These are phyloP conservation scores for Siphamia tubifer DNA, from an alignment of 2,113 vertebrate species.

Conservation along the genomic window DNA sequence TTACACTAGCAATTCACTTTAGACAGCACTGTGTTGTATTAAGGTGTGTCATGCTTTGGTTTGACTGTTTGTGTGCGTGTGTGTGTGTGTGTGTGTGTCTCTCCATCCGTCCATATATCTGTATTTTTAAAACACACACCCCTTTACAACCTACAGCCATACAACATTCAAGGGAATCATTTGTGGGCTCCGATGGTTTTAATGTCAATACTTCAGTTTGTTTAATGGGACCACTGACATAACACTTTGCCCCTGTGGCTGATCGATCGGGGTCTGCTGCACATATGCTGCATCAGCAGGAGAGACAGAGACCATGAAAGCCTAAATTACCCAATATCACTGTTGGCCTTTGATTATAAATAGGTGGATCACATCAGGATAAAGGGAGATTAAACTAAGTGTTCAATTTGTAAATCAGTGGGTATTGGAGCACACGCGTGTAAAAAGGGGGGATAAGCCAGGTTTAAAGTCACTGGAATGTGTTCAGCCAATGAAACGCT, in stretches of 20 bases:
- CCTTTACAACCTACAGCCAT: not conserved
- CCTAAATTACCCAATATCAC: slow-evolving; percentile 42
- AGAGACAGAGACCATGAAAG: slow-evolving; percentile 16
- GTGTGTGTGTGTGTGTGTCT: no score
- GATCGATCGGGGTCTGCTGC: slow-evolving; percentile 42
- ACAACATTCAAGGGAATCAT: not conserved
- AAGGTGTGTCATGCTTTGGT: not conserved
- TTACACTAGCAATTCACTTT: not conserved
- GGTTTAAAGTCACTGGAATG: slow-evolving; percentile 32
- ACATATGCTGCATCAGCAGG: slow-evolving; percentile 34
- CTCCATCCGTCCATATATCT: not conserved
- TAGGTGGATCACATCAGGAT: slow-evolving; percentile 45
- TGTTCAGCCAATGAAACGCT: slow-evolving; percentile 21
- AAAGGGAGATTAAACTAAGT: slow-evolving; percentile 54
- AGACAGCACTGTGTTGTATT: not conserved
- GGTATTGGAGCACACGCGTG: slow-evolving; percentile 18
- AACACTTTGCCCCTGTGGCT: slow-evolving; percentile 39
- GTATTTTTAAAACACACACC: not conserved
- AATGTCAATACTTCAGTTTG: slow-evolving; percentile 50
- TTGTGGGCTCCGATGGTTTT: no score
- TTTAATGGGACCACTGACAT: slow-evolving; percentile 46
- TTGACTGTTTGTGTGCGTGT: not conserved
- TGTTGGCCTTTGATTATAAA: slow-evolving; percentile 46
- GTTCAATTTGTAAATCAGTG: slow-evolving; percentile 51
- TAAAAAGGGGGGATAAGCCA: not conserved